Evolutionary conservation across 2,888 invertebrate species (phyloP), one percentile per base, ranked within the genome.

Genomic region (Carpatolechia fugitivella): DNA sequence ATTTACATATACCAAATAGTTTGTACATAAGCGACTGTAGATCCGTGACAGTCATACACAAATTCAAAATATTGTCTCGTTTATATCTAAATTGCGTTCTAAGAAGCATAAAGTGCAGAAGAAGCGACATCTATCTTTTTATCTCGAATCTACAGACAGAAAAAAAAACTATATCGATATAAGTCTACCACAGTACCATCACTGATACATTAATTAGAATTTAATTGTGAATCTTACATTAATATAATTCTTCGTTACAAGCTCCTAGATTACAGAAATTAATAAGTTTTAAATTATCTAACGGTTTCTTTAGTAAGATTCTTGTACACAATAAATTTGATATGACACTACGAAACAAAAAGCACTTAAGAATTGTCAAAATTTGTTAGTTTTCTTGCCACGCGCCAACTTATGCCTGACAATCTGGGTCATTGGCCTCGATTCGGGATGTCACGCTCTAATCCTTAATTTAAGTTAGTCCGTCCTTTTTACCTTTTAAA

Each of bases 1-100:
- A 18, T 18, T 16, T 69, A 70, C 66, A 65, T 68, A 67, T 64
- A 63, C 38, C 11, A 35, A 56, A 64, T 73, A 72, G 60, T 75
- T 74, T 75, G 74, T 73, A 73, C 70, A 67, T 57, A 33, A 20
- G n/a, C 40, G 36, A 41, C 57, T 49, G 55, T 20, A 51, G 52
- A 44, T 49, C 20, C 40, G 56, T 50, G 54, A 55, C 40, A 29
- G 51, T 10, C 30, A 11, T 47, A 40, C 40, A 46, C 20, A 29
- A 51, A 41, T 44, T 31, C 16, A 36, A 35, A 49, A 49, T 49
- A 46, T 46, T 29, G 55, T 52, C 52, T 6, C n/a, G 8, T 31
- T 49, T 20, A 40, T 36, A 51, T 11, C 30, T 44, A 31, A n/a
- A n/a, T 29, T 52, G 51, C 20, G 20, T 6, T 20, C 6, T 50